These are phyloP conservation scores for Triplophysa yarkandensis DNA, from an alignment of 2,797 vertebrate genomes.

Conservation along the genomic window DNA sequence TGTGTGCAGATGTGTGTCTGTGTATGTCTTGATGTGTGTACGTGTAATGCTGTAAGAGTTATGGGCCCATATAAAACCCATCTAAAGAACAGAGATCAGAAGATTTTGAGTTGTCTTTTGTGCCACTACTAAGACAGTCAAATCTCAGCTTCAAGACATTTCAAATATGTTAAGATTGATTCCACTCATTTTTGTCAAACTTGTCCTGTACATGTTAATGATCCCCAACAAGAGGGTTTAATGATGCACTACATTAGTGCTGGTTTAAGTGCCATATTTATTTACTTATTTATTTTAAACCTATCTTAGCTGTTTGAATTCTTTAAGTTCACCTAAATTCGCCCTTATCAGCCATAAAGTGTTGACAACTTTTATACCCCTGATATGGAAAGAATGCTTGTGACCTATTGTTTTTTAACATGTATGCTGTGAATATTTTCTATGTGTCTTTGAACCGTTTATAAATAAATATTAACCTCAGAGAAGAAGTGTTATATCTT, in stretches of 20 bases:
- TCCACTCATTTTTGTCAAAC: neutral
- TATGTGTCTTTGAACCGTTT: slow-evolving; percentile 41
- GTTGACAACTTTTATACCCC: slow-evolving; percentile 1
- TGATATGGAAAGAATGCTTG: neutral
- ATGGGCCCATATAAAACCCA: neutral
- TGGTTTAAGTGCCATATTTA: slow-evolving; percentile 28
- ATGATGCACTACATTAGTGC: slow-evolving; percentile 78
- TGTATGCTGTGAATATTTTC: slow-evolving; percentile 36
- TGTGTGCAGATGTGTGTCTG: neutral
- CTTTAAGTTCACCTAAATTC: neutral
- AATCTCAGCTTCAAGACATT: neutral
- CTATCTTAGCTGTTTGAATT: neutral
- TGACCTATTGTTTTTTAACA: slow-evolving; percentile 22
- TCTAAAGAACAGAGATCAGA: neutral
- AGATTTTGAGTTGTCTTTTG: neutral
- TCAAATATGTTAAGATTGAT: neutral
- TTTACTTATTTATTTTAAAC: slow-evolving; percentile 1
- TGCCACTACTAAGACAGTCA: neutral
- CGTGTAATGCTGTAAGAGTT: neutral
- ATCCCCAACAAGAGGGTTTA: neutral
- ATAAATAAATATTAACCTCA: slow-evolving; percentile 40
- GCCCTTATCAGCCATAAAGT: neutral
- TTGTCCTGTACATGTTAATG: neutral
- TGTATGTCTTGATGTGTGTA: neutral
- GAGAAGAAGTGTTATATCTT: neutral